Evolutionary conservation across 2,888 invertebrate species (phyloP).

Genomic region (Graphium colonna): DNA sequence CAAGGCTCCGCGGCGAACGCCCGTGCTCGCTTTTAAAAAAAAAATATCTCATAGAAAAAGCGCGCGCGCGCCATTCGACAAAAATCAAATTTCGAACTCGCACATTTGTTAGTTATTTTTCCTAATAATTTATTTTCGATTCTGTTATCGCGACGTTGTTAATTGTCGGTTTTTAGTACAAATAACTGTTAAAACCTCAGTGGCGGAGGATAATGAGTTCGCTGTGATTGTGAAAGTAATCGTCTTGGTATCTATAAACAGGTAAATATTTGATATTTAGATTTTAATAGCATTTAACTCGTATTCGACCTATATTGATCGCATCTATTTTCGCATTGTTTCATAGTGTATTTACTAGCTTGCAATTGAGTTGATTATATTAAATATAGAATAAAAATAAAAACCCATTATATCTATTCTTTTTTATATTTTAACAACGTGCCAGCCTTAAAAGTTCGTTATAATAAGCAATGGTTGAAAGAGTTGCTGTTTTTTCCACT

Average conservation of each 20-base stretch:
- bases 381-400: no score
- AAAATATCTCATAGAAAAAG: slow-evolving; percentile 55
- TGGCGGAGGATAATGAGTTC: slow-evolving; percentile 72
- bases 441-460: slow-evolving; percentile 16
- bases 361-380: no score
- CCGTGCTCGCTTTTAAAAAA: slow-evolving; percentile 39
- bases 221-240: slow-evolving; percentile 68
- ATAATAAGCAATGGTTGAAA: slow-evolving; percentile 36
- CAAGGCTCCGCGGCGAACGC: slow-evolving; percentile 61
- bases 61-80: slow-evolving; percentile 69
- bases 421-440: neutral
- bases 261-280: slow-evolving; percentile 43
- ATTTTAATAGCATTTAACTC: no score
- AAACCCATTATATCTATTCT: no score
- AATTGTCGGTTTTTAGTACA: slow-evolving; percentile 57
- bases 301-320: no score
- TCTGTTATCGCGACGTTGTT: slow-evolving; percentile 35
- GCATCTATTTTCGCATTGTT: no score
- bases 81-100: slow-evolving; percentile 35
- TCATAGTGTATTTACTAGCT: no score
- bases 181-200: slow-evolving; percentile 68
- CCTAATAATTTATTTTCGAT: neutral
- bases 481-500: slow-evolving; percentile 43
- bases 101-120: slow-evolving; percentile 30
- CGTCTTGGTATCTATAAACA: slow-evolving; percentile 62